Base-by-base conservation (phyloP, 2,113 vertebrate genomes). In the Pelmatolapia mariae region DNA sequence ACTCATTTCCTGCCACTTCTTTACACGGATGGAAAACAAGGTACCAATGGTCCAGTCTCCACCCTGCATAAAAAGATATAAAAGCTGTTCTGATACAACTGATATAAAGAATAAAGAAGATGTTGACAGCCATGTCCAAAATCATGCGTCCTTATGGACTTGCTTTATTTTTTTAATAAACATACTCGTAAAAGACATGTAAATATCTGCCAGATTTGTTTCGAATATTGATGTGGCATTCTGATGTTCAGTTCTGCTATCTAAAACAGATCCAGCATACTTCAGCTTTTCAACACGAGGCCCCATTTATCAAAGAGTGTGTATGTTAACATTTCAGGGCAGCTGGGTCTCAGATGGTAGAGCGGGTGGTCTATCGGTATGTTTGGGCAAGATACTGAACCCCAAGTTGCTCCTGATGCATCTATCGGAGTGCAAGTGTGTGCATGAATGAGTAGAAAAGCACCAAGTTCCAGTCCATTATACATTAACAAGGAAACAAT, bases 251-350 rank as follows among this genome's bases (percentile, higher is more conserved):
- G 16, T 50, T 78, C 71, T 78, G 43, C 71, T 78, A 92, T 93
- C 38, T 76, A 36, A 92, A 93, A 89, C 93, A 94, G 86, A 93
- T 91, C 88, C 43, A 61, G 83, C 38, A 63, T 73, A 78, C 50
- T 88, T 89, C 76, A 82, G 83, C 84, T 83, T 86, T 87, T 83
- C 82, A 87, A 61, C 86, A 86, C 56, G 33, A 33, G n/a, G 10
- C 36, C 24, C 26, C 31, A 45, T 50, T 53, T 61, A 84, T 85
- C 81, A 86, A 87, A 79, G 43, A 45, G 47, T n/a, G 13, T 56
- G 71, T 81, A 76, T 47, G 71, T 71, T 71, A 43, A 43, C 66
- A 43, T 71, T 71, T 45, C 8, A 6, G 38, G 66, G 38, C 38
- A 24, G 22, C 66, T 73, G 22, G 40, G 38, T 10, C 40, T 73